Evolutionary conservation across 2,888 invertebrate genomes (phyloP).

Genomic region (Acanthopleura granulata): DNA sequence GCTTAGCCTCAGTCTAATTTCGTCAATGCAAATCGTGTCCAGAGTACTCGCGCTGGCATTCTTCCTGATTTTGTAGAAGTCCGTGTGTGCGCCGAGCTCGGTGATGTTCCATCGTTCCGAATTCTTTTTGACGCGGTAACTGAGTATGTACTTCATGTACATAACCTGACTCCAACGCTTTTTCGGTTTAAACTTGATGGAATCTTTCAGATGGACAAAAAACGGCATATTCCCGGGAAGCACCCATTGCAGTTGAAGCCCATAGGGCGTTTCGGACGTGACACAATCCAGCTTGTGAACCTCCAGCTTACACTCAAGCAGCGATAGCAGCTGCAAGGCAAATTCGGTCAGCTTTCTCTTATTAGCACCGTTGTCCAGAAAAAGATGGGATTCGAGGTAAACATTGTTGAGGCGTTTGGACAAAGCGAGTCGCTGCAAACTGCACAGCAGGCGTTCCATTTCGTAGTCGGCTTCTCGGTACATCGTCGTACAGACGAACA

Average conservation of each 20-base stretch:
- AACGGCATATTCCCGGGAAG: conserved; percentile 48
- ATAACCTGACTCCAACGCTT: conserved; percentile 61
- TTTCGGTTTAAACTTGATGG: conserved; percentile 48
- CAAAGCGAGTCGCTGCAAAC: conserved; percentile 41
- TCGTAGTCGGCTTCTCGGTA: conserved; percentile 58
- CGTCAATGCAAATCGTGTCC: conserved; percentile 13
- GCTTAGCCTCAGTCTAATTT: background rate
- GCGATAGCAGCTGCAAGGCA: conserved; percentile 46
- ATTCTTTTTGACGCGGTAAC: conserved; percentile 30
- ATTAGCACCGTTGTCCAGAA: conserved; percentile 54
- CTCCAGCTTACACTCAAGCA: conserved; percentile 40
- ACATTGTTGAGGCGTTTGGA: conserved; percentile 38
- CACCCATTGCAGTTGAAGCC: conserved; percentile 47
- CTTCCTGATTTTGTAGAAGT: conserved; percentile 10
- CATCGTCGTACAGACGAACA: conserved; percentile 59
- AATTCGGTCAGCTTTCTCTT: conserved; percentile 46
- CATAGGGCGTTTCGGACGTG: conserved; percentile 50
- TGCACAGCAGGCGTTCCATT: conserved; percentile 50
- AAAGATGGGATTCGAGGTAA: conserved; percentile 52
- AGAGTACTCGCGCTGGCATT: conserved; percentile 5
- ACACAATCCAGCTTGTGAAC: conserved; percentile 34
- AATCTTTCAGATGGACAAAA: conserved; percentile 56
- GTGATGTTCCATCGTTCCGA: background rate
- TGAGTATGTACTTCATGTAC: conserved; percentile 53
- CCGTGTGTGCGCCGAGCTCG: background rate